These are phyloP conservation scores for Phoeniculus purpureus DNA, from an alignment of 2,797 vertebrate species.

Conservation along the genomic window DNA sequence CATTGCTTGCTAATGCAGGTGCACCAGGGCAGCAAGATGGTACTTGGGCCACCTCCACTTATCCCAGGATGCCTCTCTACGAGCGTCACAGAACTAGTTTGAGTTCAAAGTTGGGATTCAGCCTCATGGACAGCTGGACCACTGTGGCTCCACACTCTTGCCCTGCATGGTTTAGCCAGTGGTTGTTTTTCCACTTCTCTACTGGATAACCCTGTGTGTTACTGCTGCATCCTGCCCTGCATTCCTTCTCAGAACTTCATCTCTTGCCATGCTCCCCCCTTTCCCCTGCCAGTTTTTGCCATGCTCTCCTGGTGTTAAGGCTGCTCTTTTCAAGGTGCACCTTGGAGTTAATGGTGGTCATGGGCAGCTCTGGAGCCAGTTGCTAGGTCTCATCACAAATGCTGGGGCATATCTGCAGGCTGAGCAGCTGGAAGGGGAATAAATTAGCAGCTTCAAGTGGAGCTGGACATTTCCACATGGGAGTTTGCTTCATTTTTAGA, in stretches of 20 bases:
- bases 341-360: background rate
- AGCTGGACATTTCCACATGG: conserved; percentile 49
- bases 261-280: background rate
- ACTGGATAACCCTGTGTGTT: background rate
- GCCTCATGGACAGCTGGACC: accelerated
- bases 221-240: background rate
- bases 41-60: background rate
- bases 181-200: background rate
- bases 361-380: accelerated
- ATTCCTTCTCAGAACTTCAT: background rate
- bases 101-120: background rate
- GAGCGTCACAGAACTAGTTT: background rate
- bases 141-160: accelerated
- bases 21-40: background rate
- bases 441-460: conserved; percentile 41
- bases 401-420: conserved; percentile 1
- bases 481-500: conserved; percentile 33
- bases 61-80: background rate
- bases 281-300: background rate
- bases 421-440: conserved; percentile 45
- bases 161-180: accelerated
- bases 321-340: background rate
- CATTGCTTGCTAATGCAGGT: background rate
- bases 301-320: background rate
- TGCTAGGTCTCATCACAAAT: background rate